Conservation (phyloP, 2,888 invertebrate species). For the Andrena dorsata region DNA sequence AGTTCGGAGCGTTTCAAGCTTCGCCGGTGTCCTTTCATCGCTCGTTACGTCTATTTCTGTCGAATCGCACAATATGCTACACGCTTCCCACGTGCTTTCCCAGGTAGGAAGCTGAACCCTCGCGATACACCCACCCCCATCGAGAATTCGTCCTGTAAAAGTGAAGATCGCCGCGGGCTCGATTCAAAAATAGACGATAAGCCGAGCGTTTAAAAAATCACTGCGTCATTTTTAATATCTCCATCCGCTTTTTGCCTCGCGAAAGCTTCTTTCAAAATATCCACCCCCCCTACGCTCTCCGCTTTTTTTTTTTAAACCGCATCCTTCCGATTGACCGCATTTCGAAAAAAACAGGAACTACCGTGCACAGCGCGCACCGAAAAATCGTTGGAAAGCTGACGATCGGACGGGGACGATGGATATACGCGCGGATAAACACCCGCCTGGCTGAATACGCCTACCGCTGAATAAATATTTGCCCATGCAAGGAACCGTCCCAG, state of each 20-base stretch:
- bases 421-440: conserved; percentile 79
- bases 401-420: conserved; percentile 75
- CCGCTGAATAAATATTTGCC: conserved; percentile 81
- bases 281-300: neutral
- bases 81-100: neutral
- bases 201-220: neutral
- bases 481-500: conserved; percentile 69
- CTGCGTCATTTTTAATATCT: neutral
- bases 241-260: neutral
- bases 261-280: neutral
- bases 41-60: neutral
- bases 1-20: conserved; percentile 11
- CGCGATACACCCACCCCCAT: neutral
- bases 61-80: neutral
- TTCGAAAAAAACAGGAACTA: conserved; percentile 31
- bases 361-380: conserved; percentile 11
- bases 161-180: neutral
- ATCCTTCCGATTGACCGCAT: neutral
- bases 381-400: conserved; percentile 57
- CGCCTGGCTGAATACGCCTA: conserved; percentile 69
- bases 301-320: neutral
- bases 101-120: neutral
- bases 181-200: neutral
- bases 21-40: neutral
- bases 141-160: neutral